Conservation (phyloP, 2,888 invertebrate species). For the Microctonus hyperodae region DNA sequence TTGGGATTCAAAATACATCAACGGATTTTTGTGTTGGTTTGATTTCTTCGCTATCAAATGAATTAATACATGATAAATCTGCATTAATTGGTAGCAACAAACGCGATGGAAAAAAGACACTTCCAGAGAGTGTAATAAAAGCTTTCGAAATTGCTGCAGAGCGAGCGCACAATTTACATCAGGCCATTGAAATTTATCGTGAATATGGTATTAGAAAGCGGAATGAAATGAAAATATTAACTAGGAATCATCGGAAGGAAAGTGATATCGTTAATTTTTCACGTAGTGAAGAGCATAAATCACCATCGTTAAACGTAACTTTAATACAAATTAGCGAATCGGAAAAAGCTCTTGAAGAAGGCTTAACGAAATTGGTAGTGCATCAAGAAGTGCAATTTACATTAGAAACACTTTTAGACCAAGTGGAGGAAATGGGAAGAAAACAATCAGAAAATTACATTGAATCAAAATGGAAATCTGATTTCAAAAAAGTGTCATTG, state of each 20-base stretch:
- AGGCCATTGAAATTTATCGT: conserved; percentile 40
- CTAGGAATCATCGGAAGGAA: background rate
- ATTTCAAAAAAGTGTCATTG: background rate
- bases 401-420: conserved; percentile 15
- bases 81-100: background rate
- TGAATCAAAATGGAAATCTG: background rate
- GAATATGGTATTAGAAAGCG: conserved; percentile 26
- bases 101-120: background rate
- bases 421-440: conserved; percentile 1
- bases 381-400: conserved; percentile 11
- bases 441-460: background rate
- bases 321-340: background rate
- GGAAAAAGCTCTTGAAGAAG: conserved; percentile 5
- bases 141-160: conserved; percentile 39
- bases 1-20: conserved; percentile 10
- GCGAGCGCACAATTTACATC: conserved; percentile 39
- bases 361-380: background rate
- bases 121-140: conserved; percentile 37
- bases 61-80: conserved; percentile 13
- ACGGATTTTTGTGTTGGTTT: background rate
- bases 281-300: background rate
- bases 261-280: background rate
- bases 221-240: background rate
- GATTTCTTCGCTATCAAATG: conserved; percentile 16
- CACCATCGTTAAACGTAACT: background rate